Evolutionary conservation across 2,113 vertebrate genomes (phyloP).

Genomic region (Pluvianellus socialis): DNA sequence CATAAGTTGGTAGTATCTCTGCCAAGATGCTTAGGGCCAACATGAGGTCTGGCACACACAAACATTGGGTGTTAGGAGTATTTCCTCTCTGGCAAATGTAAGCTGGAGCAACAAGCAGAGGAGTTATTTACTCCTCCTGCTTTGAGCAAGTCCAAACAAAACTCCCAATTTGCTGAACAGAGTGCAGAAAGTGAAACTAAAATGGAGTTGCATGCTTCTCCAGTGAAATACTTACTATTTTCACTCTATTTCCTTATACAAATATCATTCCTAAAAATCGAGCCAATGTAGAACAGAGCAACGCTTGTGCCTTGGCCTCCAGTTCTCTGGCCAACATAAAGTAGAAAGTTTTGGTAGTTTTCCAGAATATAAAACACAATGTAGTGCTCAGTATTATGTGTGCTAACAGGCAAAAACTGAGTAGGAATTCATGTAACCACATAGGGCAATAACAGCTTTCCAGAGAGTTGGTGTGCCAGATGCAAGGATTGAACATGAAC

Average conservation of each 20-base stretch:
- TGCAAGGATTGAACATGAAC: not conserved
- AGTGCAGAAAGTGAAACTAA: not conserved
- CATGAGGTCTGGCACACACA: not conserved
- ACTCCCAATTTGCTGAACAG: not conserved
- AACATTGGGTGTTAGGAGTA: not conserved
- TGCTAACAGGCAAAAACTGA: not conserved
- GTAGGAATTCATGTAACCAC: not conserved
- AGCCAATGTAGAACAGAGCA: not conserved
- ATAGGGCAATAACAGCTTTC: not conserved
- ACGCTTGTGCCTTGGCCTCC: not conserved
- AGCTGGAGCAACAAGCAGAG: not conserved
- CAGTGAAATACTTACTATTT: not conserved
- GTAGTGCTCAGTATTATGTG: not conserved
- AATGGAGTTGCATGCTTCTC: not conserved
- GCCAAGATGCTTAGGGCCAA: not conserved
- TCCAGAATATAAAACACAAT: not conserved
- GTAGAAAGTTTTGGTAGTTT: not conserved
- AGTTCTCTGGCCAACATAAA: not conserved
- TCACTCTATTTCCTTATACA: not conserved
- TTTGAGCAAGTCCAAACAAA: slow-evolving; percentile 35
- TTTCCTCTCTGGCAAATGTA: not conserved
- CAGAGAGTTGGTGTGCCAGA: not conserved
- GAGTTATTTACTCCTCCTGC: not conserved
- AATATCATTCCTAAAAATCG: not conserved
- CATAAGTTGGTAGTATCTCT: not conserved